Evolutionary conservation across 2,113 vertebrate genomes (phyloP).

Genomic region (Pomatostomus ruficeps): DNA sequence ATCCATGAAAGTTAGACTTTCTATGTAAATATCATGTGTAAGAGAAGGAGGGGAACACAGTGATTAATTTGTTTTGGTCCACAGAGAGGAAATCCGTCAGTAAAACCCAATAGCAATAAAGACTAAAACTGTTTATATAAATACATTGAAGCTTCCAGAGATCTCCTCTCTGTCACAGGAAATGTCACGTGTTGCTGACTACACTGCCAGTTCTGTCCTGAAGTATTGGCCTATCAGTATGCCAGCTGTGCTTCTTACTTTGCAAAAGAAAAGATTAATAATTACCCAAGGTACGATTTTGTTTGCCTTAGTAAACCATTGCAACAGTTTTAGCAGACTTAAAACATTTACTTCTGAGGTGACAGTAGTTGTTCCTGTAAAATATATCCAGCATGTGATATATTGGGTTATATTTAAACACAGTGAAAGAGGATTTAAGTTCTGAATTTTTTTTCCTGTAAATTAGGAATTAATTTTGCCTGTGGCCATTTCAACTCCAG

Average conservation of each 20-base stretch:
- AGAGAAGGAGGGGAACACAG: not conserved
- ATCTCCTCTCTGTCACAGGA: not conserved
- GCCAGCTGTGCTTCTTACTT: not conserved
- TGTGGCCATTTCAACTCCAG: not conserved
- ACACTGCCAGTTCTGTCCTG: not conserved
- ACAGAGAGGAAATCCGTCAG: not conserved
- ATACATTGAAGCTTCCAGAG: not conserved
- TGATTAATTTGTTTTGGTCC: not conserved
- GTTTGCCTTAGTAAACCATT: not conserved
- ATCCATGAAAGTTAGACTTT: not conserved
- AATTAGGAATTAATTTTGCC: not conserved
- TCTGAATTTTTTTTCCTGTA: not conserved
- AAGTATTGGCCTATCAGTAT: not conserved
- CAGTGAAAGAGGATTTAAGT: not conserved
- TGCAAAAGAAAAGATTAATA: not conserved
- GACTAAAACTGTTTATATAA: not conserved
- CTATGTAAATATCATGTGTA: not conserved
- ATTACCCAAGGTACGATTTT: not conserved
- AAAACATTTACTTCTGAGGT: not conserved
- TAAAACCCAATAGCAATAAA: not conserved
- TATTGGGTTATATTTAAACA: not conserved
- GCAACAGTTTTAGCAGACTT: not conserved
- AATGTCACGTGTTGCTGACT: not conserved
- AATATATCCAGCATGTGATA: not conserved
- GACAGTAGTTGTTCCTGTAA: not conserved